Evolutionary conservation across 2,797 vertebrate species (phyloP).

Genomic region (Atherinosoma microstoma): DNA sequence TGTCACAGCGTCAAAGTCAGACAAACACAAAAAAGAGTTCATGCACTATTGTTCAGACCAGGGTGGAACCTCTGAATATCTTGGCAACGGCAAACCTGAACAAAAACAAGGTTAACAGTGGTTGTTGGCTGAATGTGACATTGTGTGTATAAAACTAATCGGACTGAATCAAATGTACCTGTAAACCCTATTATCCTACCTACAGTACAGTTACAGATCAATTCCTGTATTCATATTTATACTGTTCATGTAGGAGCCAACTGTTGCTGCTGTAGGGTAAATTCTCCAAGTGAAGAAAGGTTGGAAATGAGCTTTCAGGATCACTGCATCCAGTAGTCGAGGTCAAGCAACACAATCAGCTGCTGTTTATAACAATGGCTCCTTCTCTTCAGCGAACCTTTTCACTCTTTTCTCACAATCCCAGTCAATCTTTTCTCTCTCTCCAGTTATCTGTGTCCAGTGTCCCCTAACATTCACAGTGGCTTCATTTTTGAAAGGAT

Average conservation of each 20-base stretch:
- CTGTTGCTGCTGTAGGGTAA: background rate
- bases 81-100: conserved; percentile 5
- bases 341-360: conserved; percentile 39
- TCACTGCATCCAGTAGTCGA: conserved; percentile 23
- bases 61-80: conserved; percentile 22
- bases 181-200: background rate
- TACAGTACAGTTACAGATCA: background rate
- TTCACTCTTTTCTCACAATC: conserved; percentile 30
- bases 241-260: background rate
- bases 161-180: background rate
- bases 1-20: background rate
- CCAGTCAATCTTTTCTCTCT: background rate
- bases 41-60: background rate
- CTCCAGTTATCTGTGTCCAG: conserved; percentile 16
- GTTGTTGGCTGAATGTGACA: conserved; percentile 4
- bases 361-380: conserved; percentile 53
- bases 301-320: conserved; percentile 16
- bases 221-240: too few species aligned
- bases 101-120: conserved; percentile 7
- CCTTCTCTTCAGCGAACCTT: conserved; percentile 41
- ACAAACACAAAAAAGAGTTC: background rate
- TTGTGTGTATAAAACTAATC: background rate
- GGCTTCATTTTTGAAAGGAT: conserved; percentile 20
- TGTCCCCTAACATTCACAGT: conserved; percentile 37
- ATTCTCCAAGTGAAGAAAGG: background rate